Conservation (phyloP, 2,797 vertebrate genomes). For the Lycodopsis pacificus region DNA sequence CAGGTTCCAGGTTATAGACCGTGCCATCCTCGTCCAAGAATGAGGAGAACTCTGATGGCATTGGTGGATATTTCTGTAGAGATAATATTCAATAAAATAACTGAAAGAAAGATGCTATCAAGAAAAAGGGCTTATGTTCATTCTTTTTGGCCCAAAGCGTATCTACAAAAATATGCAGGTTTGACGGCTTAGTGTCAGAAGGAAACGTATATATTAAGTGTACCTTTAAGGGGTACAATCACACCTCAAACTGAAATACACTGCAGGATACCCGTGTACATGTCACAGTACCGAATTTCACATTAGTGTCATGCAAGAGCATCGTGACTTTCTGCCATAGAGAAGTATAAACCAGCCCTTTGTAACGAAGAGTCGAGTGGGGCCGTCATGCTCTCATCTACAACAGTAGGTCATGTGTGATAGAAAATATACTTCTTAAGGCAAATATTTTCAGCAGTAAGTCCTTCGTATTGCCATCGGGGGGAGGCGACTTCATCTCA, state of each 20-base stretch:
- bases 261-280: conserved; percentile 43
- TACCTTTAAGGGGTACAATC: conserved; percentile 46
- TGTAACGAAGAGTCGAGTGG: conserved; percentile 43
- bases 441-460: conserved; percentile 66
- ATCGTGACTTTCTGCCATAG: conserved; percentile 47
- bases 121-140: not conserved
- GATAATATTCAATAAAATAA: conserved; percentile 15
- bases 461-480: conserved; percentile 63
- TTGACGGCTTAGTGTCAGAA: conserved; percentile 57
- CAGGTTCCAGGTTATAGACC: conserved; percentile 7
- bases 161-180: conserved; percentile 17
- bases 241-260: conserved; percentile 60
- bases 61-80: conserved; percentile 22
- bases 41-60: conserved; percentile 29
- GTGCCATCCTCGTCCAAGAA: conserved; percentile 34
- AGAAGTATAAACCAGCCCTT: conserved; percentile 65
- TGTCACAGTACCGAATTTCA: conserved; percentile 69
- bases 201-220: conserved; percentile 47
- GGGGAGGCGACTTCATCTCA: conserved; percentile 6
- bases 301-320: conserved; percentile 75
- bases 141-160: conserved; percentile 29
- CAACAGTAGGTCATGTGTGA: conserved; percentile 44
- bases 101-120: conserved; percentile 11
- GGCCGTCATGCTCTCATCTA: conserved; percentile 66
- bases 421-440: conserved; percentile 78